These are phyloP conservation scores for Tetheella fluctuosa DNA, from an alignment of 2,888 invertebrate species.

Conservation along the genomic window DNA sequence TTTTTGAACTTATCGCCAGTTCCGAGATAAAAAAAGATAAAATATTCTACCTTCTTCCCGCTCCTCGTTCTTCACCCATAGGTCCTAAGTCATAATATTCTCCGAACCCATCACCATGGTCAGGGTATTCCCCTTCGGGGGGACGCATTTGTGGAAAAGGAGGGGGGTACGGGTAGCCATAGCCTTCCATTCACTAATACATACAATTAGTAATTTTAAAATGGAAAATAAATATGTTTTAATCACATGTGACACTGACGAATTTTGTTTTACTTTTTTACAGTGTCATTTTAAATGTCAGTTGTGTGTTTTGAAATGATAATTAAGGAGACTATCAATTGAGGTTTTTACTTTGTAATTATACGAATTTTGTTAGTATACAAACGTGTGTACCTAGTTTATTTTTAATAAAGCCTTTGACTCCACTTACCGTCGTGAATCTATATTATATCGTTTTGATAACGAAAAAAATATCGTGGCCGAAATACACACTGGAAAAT, in stretches of 20 bases:
- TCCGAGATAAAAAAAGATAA: not conserved
- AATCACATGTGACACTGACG: constrained; percentile 49
- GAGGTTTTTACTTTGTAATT: not conserved
- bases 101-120: constrained; percentile 72
- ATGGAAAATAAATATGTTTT: constrained; percentile 42
- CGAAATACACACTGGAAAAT: no score
- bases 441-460: no score
- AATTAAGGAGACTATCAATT: not conserved
- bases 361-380: no score
- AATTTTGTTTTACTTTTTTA: constrained; percentile 43
- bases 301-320: constrained; percentile 2
- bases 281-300: not conserved
- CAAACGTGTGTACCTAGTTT: no score
- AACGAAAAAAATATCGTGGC: no score
- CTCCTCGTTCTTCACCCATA: constrained; percentile 46
- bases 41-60: constrained; percentile 42
- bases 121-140: constrained; percentile 57
- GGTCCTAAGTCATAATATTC: constrained; percentile 65
- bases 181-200: constrained; percentile 62
- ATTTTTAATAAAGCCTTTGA: no score
- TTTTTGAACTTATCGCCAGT: no score
- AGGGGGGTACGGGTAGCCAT: constrained; percentile 59
- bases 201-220: constrained; percentile 36
- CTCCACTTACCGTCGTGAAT: no score
- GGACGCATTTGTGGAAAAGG: constrained; percentile 51